Percentiles rank a stretch among this genome's conserved stretches.
phyloP scores from a whole-genome alignment of 1,140 invertebrate genomes.

The Apis laboriosa region DNA sequence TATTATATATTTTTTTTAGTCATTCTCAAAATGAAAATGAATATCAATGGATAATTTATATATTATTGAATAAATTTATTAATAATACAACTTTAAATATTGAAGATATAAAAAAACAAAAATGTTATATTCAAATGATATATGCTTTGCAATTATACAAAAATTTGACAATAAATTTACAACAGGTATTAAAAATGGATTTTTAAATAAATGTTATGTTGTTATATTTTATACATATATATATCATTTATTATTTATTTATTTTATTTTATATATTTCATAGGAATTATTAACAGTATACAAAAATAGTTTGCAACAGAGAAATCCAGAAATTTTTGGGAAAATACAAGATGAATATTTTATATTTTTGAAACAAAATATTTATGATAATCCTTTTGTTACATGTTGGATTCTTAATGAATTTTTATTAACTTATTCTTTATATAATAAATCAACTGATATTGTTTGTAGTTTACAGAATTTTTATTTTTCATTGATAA shows the following conservation, averaged over 20 bases:
- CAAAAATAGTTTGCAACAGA: neutral
- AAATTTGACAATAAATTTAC: constrained; percentile 17
- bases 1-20: constrained; percentile 22
- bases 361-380: constrained; percentile 64
- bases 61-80: constrained; percentile 44
- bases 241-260: neutral
- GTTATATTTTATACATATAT: neutral
- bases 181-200: constrained; percentile 34
- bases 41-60: constrained; percentile 46
- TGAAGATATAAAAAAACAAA: constrained; percentile 29
- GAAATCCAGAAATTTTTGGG: constrained; percentile 1
- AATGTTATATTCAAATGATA: constrained; percentile 43
- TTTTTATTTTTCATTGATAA: constrained; percentile 60
- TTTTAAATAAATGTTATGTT: neutral
- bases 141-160: constrained; percentile 44
- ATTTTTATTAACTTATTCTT: constrained; percentile 63
- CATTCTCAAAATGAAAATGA: constrained; percentile 21
- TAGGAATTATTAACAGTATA: constrained; percentile 22
- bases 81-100: neutral
- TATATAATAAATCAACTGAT: constrained; percentile 20
- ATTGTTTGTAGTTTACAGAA: constrained; percentile 64
- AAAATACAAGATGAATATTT: constrained; percentile 53
- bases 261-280: constrained; percentile 1
- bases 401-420: constrained; percentile 72
- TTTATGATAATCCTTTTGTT: constrained; percentile 58